phyloP scores from a whole-genome alignment of 2,888 invertebrate genomes.

The Microdon myrmicae region DNA sequence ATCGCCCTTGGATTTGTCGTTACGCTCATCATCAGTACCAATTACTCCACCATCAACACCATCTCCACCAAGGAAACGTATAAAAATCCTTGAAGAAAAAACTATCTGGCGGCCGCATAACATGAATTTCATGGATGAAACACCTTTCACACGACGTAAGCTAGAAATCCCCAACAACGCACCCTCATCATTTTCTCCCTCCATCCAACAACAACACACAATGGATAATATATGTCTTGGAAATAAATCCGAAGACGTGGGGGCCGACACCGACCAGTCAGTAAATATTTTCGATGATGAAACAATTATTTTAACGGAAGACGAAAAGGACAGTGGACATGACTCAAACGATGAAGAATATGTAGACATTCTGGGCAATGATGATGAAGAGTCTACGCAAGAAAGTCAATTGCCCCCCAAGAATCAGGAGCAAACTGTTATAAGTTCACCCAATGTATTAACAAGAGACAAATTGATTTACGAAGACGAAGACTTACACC shows the following conservation, averaged over 20 bases:
- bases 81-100: slow-evolving; percentile 60
- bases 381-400: slow-evolving; percentile 57
- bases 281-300: slow-evolving; percentile 59
- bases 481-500: slow-evolving; percentile 64
- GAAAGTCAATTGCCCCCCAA: slow-evolving; percentile 12
- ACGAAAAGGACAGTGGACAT: slow-evolving; percentile 60
- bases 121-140: slow-evolving; percentile 52
- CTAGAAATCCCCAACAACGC: slow-evolving; percentile 22
- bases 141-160: slow-evolving; percentile 23
- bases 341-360: slow-evolving; percentile 64
- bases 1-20: slow-evolving; percentile 65
- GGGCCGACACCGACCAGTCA: slow-evolving; percentile 32
- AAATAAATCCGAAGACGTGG: slow-evolving; percentile 39
- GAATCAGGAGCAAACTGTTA: slow-evolving; percentile 33
- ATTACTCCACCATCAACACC: slow-evolving; percentile 67
- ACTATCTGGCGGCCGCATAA: slow-evolving; percentile 64
- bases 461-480: slow-evolving; percentile 63
- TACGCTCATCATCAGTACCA: slow-evolving; percentile 62
- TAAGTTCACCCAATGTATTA: slow-evolving; percentile 55
- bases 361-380: slow-evolving; percentile 63
- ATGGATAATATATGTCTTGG: slow-evolving; percentile 58
- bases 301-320: slow-evolving; percentile 66
- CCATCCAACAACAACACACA: slow-evolving; percentile 12
- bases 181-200: slow-evolving; percentile 8
- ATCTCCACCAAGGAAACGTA: slow-evolving; percentile 65